These are phyloP conservation scores for Formica exsecta DNA, from an alignment of 1,140 invertebrate genomes.

Conservation along the genomic window DNA sequence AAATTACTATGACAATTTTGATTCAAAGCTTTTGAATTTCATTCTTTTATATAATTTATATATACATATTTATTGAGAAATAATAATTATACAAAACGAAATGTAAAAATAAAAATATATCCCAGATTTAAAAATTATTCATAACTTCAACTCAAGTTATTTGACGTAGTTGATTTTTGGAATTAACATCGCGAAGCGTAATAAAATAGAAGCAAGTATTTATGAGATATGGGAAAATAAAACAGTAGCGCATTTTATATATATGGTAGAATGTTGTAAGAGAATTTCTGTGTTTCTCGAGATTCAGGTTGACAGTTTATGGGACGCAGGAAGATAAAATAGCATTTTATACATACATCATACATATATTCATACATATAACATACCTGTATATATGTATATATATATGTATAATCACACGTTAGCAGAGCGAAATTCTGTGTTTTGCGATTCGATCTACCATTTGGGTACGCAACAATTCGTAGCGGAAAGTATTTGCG, in stretches of 20 bases:
- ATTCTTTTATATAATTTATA: not conserved
- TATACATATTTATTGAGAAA: not conserved
- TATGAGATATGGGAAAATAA: not conserved
- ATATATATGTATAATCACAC: not conserved
- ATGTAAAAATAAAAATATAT: not conserved
- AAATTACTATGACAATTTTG: not conserved
- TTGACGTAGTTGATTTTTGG: not conserved
- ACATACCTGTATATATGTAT: too few species aligned
- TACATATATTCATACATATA: too few species aligned
- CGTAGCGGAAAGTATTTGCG: conserved; percentile 5
- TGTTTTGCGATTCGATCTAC: not conserved
- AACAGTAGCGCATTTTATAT: not conserved
- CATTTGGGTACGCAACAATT: conserved; percentile 6
- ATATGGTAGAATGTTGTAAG: not conserved
- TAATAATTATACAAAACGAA: not conserved
- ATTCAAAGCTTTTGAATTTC: not conserved
- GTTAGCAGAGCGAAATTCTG: conserved; percentile 6
- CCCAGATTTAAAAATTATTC: not conserved
- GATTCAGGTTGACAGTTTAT: too few species aligned
- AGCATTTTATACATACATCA: too few species aligned
- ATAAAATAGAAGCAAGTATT: not conserved
- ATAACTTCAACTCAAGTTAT: not conserved
- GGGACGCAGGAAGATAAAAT: too few species aligned
- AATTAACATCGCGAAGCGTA: not conserved
- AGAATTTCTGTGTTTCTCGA: conserved; percentile 18